These are phyloP conservation scores for Semibalanus balanoides DNA, from an alignment of 1,140 invertebrate genomes.

Conservation along the genomic window DNA sequence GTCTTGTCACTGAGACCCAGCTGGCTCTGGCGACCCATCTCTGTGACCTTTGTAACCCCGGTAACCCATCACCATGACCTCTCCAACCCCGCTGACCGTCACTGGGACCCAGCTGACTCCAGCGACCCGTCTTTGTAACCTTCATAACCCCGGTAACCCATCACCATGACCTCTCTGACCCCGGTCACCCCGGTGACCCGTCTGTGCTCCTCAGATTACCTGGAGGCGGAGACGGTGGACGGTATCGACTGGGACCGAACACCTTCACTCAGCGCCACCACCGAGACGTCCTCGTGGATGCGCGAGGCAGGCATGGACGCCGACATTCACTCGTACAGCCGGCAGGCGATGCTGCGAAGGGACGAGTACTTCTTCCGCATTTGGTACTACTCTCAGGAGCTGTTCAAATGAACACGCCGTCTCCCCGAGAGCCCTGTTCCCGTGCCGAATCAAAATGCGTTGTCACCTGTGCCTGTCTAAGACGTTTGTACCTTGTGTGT, in stretches of 20 bases:
- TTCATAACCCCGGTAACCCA: no score
- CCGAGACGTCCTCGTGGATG: slow-evolving; percentile 81
- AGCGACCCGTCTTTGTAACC: no score
- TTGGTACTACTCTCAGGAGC: slow-evolving; percentile 64
- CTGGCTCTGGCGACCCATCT: no score
- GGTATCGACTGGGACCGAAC: slow-evolving; percentile 35
- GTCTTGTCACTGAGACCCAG: no score
- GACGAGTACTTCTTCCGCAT: slow-evolving; percentile 92
- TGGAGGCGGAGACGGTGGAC: slow-evolving; percentile 33
- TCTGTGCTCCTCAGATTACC: slow-evolving; percentile 20
- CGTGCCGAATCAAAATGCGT: slow-evolving; percentile 5
- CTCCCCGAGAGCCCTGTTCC: slow-evolving; percentile 8
- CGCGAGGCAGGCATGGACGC: slow-evolving; percentile 82
- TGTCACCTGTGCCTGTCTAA: slow-evolving; percentile 4
- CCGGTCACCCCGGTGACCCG: not conserved
- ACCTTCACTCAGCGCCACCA: slow-evolving; percentile 53
- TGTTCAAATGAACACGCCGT: slow-evolving; percentile 47
- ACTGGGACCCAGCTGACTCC: no score
- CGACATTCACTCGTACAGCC: slow-evolving; percentile 73
- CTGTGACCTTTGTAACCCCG: no score
- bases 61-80: no score
- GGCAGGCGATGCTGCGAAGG: slow-evolving; percentile 56
- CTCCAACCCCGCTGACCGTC: no score
- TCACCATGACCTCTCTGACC: no score
- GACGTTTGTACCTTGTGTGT: slow-evolving; percentile 14